phyloP scores from a whole-genome alignment of 1,140 invertebrate species.

The Mycetomoellerius zeteki region DNA sequence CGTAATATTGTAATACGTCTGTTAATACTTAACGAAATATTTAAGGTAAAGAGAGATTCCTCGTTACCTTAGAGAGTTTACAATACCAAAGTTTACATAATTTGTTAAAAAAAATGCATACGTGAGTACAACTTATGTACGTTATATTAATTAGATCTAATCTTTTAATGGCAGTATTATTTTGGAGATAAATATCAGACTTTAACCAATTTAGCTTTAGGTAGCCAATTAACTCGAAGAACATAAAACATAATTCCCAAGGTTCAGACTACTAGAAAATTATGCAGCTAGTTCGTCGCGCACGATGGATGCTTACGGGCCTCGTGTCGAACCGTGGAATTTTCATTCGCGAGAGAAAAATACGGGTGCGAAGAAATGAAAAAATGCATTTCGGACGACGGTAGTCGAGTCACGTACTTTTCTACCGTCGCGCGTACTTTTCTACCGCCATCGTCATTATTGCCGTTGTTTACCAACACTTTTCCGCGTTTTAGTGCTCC shows the following conservation, averaged over 20 bases:
- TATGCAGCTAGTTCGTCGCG: neutral
- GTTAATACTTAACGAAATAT: slow-evolving; percentile 15
- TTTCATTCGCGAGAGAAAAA: slow-evolving; percentile 39
- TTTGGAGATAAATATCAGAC: slow-evolving; percentile 16
- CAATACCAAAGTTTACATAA: slow-evolving; percentile 8
- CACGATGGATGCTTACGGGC: neutral
- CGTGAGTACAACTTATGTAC: neutral
- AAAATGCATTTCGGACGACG: slow-evolving; percentile 32
- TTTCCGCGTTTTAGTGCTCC: slow-evolving; percentile 53
- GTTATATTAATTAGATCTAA: neutral
- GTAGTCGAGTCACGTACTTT: slow-evolving; percentile 44
- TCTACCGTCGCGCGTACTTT: slow-evolving; percentile 21
- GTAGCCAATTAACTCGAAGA: neutral
- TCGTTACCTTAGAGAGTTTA: too few relatives aligned
- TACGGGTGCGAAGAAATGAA: slow-evolving; percentile 13
- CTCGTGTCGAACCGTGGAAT: slow-evolving; percentile 28
- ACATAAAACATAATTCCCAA: neutral
- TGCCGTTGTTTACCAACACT: slow-evolving; percentile 62
- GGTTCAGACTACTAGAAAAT: slow-evolving; percentile 14
- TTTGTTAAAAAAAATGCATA: neutral
- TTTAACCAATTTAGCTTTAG: neutral
- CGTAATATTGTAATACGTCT: neutral
- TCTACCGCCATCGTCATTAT: slow-evolving; percentile 55
- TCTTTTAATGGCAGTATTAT: slow-evolving; percentile 3
- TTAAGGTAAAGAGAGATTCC: neutral